phyloP scores from a whole-genome alignment of 2,888 invertebrate genomes.

The Eupithecia inturbata region DNA sequence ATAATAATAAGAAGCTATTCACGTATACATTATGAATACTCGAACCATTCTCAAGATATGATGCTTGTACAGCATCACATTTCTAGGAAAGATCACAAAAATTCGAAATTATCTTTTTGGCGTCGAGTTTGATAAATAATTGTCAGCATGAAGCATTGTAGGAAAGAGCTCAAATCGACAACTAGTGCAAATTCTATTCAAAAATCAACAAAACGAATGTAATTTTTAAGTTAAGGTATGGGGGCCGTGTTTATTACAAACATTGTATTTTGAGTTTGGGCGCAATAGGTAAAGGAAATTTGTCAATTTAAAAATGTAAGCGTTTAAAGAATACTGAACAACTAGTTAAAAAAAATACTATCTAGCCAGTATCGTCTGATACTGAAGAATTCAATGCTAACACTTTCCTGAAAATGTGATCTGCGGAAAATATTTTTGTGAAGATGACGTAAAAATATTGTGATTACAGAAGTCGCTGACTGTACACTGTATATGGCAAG shows the following conservation, averaged over 20 bases:
- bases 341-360: background rate
- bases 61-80: too few species aligned
- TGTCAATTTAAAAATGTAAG: background rate
- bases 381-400: background rate
- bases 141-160: too few species aligned
- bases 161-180: too few species aligned
- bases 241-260: too few species aligned
- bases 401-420: background rate
- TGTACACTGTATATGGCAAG: conserved; percentile 72
- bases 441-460: background rate
- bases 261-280: background rate
- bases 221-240: too few species aligned
- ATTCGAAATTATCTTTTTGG: too few species aligned
- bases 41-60: too few species aligned
- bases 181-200: too few species aligned
- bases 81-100: too few species aligned
- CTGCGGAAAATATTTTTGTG: background rate
- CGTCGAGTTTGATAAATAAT: too few species aligned
- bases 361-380: background rate
- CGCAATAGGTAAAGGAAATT: too few species aligned
- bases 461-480: background rate
- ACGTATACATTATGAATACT: background rate
- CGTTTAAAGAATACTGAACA: background rate
- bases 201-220: too few species aligned
- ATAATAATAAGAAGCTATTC: background rate